A percentile compares a stretch with the other conserved stretches of the same genome.
Evolutionary conservation across 2,113 vertebrate genomes (phyloP).

Genomic region (Phalacrocorax aristotelis): DNA sequence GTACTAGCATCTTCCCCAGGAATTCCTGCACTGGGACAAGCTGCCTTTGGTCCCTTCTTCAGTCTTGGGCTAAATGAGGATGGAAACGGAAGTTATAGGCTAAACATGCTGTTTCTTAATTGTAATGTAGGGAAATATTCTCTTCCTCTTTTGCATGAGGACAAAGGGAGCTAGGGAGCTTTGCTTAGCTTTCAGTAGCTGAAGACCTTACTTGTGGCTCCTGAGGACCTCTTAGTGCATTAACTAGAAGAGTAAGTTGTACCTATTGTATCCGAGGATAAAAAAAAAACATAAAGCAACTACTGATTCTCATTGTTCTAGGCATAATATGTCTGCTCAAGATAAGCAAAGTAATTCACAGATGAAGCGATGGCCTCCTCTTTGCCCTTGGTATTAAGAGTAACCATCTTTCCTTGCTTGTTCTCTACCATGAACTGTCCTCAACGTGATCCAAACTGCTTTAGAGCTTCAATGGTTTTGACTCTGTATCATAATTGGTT

Average conservation of each 20-base stretch:
- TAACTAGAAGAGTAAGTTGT: not conserved
- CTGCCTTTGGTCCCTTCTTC: not conserved
- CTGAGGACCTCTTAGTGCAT: not conserved
- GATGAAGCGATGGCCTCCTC: not conserved
- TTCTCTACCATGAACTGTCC: not conserved
- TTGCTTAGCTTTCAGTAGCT: not conserved
- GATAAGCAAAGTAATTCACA: not conserved
- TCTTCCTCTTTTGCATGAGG: not conserved
- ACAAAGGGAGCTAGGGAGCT: not conserved
- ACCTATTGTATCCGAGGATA: not conserved
- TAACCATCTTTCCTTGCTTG: not conserved
- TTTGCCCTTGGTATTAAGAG: not conserved
- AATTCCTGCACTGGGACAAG: constrained; percentile 3
- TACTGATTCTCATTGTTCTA: not conserved
- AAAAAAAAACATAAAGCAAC: not conserved
- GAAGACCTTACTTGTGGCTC: not conserved
- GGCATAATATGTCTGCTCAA: not conserved
- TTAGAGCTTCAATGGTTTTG: not conserved
- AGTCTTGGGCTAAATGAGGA: not conserved
- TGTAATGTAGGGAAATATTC: accelerated
- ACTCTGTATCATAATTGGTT: not conserved
- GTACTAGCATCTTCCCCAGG: constrained; percentile 56
- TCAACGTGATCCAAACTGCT: not conserved
- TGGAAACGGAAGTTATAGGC: not conserved
- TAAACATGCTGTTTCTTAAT: not conserved